Percentiles rank a stretch among this genome's conserved stretches.
These are phyloP conservation scores for Mesoligia furuncula DNA, from an alignment of 2,888 invertebrate species.

Conservation along the genomic window DNA sequence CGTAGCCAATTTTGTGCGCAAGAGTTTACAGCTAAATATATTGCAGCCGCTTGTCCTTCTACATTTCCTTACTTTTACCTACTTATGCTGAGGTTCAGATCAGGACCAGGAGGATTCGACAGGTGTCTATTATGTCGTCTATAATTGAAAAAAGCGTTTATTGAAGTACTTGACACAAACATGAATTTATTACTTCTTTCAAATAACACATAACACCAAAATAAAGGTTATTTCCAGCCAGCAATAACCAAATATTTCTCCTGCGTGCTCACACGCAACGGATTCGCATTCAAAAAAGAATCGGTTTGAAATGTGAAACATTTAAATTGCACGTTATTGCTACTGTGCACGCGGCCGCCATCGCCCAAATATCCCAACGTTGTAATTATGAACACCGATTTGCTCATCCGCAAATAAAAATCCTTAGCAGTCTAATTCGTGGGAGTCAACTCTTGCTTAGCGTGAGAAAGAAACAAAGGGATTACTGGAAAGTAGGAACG, in stretches of 20 bases:
- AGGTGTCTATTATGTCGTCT: not conserved
- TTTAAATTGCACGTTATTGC: conserved; percentile 90
- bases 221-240: conserved; percentile 56
- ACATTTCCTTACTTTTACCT: not conserved
- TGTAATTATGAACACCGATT: conserved; percentile 88
- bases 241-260: conserved; percentile 65
- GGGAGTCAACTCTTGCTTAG: conserved; percentile 84
- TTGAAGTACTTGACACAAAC: not conserved
- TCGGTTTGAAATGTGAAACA: conserved; percentile 88
- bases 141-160: not conserved
- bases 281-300: conserved; percentile 60
- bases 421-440: conserved; percentile 84
- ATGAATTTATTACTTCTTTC: conserved; percentile 15
- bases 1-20: not conserved
- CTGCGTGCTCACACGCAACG: conserved; percentile 70
- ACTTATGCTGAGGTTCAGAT: not conserved
- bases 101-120: not conserved
- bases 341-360: conserved; percentile 87
- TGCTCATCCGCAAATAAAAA: conserved; percentile 87
- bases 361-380: conserved; percentile 85
- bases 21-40: not conserved
- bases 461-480: conserved; percentile 85
- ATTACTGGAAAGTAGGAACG: conserved; percentile 63
- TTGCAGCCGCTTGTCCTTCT: not conserved
- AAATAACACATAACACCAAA: conserved; percentile 42